Evolutionary conservation across 2,113 vertebrate species (phyloP).

Genomic region (Ginglymostoma cirratum): DNA sequence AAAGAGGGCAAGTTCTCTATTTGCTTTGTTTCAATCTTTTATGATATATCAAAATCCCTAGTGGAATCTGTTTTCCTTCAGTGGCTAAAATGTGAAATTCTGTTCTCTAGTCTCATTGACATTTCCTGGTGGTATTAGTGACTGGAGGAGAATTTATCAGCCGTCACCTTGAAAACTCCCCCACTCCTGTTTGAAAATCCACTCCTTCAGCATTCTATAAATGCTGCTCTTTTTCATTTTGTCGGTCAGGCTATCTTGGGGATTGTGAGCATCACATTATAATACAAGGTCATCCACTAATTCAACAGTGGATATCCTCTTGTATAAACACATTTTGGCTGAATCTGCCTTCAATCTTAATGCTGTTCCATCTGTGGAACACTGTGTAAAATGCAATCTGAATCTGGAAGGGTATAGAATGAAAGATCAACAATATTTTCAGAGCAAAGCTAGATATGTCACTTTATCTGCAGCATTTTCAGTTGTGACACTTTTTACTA

Average conservation of each 20-base stretch:
- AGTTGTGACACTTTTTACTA: background rate
- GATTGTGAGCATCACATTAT: background rate
- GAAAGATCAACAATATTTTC: background rate
- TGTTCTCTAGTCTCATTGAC: background rate
- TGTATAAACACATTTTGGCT: background rate
- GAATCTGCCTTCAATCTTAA: background rate
- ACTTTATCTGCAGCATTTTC: background rate
- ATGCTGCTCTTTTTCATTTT: background rate
- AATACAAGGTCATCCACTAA: background rate
- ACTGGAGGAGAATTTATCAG: background rate
- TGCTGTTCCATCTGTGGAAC: background rate
- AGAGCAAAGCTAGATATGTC: background rate
- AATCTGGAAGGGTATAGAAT: background rate
- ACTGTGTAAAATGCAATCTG: background rate
- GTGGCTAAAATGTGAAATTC: background rate
- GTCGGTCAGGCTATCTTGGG: background rate
- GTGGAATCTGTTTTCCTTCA: background rate
- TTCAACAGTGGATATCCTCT: conserved; percentile 12
- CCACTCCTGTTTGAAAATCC: background rate
- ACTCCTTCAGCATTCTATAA: background rate
- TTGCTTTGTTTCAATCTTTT: background rate
- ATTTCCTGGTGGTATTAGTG: background rate
- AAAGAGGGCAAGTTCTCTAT: background rate
- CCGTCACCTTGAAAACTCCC: background rate
- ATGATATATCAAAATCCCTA: background rate